These are phyloP conservation scores for Intellagama lesueurii DNA, from an alignment of 2,797 vertebrate genomes.

Conservation along the genomic window DNA sequence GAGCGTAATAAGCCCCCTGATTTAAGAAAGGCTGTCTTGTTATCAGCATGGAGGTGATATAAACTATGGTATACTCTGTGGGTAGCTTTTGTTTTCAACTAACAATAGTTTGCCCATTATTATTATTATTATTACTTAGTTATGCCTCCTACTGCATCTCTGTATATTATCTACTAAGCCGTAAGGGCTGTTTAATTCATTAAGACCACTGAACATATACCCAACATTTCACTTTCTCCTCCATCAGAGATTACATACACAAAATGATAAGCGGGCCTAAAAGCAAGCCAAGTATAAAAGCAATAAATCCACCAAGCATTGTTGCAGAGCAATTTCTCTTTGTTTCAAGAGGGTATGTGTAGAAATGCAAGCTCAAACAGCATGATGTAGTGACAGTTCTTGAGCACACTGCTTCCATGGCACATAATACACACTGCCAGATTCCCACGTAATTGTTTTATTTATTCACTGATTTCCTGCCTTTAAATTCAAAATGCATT, in stretches of 20 bases:
- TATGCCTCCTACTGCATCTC: slow-evolving; percentile 40
- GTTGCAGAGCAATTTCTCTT: not conserved
- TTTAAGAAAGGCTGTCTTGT: slow-evolving; percentile 66
- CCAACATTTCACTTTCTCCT: slow-evolving; percentile 41
- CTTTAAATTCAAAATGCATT: not conserved
- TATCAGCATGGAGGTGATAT: slow-evolving; percentile 58
- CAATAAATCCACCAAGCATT: not conserved
- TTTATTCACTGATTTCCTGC: not conserved
- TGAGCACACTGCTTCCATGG: not conserved
- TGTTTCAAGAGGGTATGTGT: not conserved
- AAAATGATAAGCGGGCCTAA: slow-evolving; percentile 38
- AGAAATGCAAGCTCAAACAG: not conserved
- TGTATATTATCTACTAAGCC: slow-evolving; percentile 28
- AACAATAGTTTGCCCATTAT: slow-evolving; percentile 51
- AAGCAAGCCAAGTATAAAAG: not conserved
- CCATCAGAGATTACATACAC: slow-evolving; percentile 46
- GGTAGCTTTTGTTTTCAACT: slow-evolving; percentile 63
- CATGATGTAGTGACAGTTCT: not conserved
- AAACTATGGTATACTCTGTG: slow-evolving; percentile 62
- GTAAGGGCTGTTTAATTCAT: slow-evolving; percentile 58
- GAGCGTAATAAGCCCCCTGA: slow-evolving; percentile 62
- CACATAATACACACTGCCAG: not conserved
- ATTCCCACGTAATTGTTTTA: not conserved
- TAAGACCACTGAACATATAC: slow-evolving; percentile 43
- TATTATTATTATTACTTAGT: not conserved